Percentiles rank a stretch among this genome's conserved stretches.
Conservation (phyloP, 2,888 invertebrate genomes). For the Himalopsyche japonica region DNA sequence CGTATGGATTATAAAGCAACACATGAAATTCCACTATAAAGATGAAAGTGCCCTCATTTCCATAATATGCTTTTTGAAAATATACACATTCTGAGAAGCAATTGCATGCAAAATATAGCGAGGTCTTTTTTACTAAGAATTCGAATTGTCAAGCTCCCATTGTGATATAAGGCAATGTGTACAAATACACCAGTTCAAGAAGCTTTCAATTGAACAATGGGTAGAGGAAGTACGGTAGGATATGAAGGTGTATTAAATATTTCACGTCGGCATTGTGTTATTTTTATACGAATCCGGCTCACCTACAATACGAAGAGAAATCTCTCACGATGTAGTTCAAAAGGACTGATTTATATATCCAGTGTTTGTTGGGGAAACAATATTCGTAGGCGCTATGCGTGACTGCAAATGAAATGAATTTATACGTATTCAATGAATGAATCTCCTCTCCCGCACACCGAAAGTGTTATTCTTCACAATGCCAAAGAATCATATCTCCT, state of each 20-base stretch:
- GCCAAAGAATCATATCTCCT: background rate
- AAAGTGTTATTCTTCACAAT: background rate
- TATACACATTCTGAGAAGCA: background rate
- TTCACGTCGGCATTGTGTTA: conserved; percentile 25
- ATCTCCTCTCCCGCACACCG: background rate
- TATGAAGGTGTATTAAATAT: conserved; percentile 24
- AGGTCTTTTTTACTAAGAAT: conserved; percentile 16
- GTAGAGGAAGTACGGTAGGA: conserved; percentile 2
- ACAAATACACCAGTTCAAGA: background rate
- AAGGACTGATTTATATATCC: conserved; percentile 21
- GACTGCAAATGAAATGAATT: conserved; percentile 20
- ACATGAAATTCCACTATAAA: background rate
- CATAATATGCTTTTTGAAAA: background rate
- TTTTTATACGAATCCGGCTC: conserved; percentile 6
- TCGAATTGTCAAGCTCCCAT: conserved; percentile 13
- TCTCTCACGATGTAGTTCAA: background rate
- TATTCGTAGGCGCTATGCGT: conserved; percentile 19
- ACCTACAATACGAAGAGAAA: background rate
- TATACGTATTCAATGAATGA: conserved; percentile 20
- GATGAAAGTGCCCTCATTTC: background rate
- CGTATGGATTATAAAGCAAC: background rate
- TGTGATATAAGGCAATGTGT: background rate
- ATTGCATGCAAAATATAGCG: conserved; percentile 4
- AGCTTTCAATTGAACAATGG: conserved; percentile 23
- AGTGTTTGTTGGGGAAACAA: conserved; percentile 13